phyloP scores from a whole-genome alignment of 2,113 vertebrate genomes.

The Anseranas semipalmata region DNA sequence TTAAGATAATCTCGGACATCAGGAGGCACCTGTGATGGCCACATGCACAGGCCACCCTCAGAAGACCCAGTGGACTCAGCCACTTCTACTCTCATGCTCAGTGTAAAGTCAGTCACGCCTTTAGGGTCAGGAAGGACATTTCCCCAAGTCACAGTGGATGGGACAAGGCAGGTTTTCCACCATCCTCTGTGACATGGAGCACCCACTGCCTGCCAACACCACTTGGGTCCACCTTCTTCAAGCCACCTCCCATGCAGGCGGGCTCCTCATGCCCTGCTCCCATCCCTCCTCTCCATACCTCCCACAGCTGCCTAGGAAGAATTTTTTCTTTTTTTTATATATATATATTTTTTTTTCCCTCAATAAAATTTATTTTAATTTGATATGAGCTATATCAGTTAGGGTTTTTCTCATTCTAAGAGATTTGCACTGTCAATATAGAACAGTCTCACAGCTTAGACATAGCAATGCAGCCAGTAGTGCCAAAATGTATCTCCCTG shows the following conservation, averaged over 20 bases:
- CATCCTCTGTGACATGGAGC: not conserved
- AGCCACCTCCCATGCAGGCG: not conserved
- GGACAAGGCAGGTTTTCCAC: not conserved
- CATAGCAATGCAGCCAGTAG: not conserved
- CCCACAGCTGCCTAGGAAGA: not conserved
- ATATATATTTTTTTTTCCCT: not conserved
- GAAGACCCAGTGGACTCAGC: fast-evolving
- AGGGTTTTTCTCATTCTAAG: not conserved
- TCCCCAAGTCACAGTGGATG: not conserved
- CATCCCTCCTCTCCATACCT: not conserved
- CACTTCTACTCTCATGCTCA: not conserved
- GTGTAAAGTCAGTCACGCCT: not conserved
- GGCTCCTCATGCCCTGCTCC: not conserved
- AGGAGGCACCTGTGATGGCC: not conserved
- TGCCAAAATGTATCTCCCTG: not conserved
- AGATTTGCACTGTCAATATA: not conserved
- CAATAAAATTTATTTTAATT: not conserved
- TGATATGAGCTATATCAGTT: not conserved
- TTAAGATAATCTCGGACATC: not conserved
- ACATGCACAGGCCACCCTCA: not conserved
- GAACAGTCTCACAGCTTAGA: not conserved
- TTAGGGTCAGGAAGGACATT: not conserved
- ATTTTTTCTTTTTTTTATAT: not conserved
- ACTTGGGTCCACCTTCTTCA: not conserved
- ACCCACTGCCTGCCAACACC: not conserved